phyloP scores from a whole-genome alignment of 1,140 invertebrate species.

The Brachionus manjavacas region DNA sequence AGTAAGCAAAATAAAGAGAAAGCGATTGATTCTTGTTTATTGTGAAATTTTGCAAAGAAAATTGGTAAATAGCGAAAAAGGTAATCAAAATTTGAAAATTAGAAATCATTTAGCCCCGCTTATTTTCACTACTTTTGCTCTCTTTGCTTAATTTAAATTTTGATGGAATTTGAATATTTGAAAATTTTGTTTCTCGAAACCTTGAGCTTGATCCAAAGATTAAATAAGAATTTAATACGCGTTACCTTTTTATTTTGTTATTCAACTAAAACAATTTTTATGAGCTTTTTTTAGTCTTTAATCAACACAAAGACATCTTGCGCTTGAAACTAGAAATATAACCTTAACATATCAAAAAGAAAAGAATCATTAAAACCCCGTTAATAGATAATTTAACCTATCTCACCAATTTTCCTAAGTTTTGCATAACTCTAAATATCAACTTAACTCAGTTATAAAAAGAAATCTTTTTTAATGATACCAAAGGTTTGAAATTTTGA shows the following conservation, averaged over 20 bases:
- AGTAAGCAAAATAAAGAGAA: slow-evolving; percentile 19
- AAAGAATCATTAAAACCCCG: slow-evolving; percentile 34
- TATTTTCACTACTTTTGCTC: background rate
- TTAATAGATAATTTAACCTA: slow-evolving; percentile 41
- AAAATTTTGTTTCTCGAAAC: background rate
- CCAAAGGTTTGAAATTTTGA: slow-evolving; percentile 22
- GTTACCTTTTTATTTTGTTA: slow-evolving; percentile 18
- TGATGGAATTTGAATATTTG: slow-evolving; percentile 23
- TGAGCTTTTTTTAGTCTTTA: slow-evolving; percentile 18
- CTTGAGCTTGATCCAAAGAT: slow-evolving; percentile 27
- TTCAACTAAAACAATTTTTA: slow-evolving; percentile 40
- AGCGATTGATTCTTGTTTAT: slow-evolving; percentile 32
- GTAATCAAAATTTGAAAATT: slow-evolving; percentile 26
- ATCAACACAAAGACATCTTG: slow-evolving; percentile 24
- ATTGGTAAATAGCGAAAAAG: slow-evolving; percentile 26
- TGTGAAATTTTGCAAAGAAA: background rate
- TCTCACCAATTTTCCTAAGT: slow-evolving; percentile 21
- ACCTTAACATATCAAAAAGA: slow-evolving; percentile 26
- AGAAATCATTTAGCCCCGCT: background rate
- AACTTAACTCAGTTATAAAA: slow-evolving; percentile 35
- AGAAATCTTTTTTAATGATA: background rate
- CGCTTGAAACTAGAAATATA: slow-evolving; percentile 24
- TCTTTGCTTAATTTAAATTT: slow-evolving; percentile 33
- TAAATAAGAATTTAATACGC: slow-evolving; percentile 15
- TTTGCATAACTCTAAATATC: slow-evolving; percentile 30